These are phyloP conservation scores for Albula glossodonta DNA, from an alignment of 2,113 vertebrate genomes.

Conservation along the genomic window DNA sequence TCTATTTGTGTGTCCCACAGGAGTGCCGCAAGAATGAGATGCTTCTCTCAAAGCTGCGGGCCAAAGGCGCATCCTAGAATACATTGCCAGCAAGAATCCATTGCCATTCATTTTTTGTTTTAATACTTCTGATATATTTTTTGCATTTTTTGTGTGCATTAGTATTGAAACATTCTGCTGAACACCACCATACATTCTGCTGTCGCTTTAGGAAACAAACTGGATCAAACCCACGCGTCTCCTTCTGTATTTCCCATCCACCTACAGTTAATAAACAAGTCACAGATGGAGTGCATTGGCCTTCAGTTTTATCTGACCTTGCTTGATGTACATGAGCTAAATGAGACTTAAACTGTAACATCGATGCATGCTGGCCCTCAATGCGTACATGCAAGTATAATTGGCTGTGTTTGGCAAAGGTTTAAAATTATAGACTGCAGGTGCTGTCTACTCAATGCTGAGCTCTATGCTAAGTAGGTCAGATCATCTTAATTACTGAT, in stretches of 20 bases:
- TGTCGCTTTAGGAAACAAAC: not conserved
- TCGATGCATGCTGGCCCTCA: not conserved
- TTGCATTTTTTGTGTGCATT: not conserved
- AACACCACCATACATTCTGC: not conserved
- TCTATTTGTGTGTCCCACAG: constrained; percentile 57
- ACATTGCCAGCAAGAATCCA: not conserved
- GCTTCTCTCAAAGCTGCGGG: constrained; percentile 84
- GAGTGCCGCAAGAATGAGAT: constrained; percentile 94
- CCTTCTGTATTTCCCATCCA: not conserved
- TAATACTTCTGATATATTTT: not conserved
- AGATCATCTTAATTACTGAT: not conserved
- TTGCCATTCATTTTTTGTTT: not conserved
- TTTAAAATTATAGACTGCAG: not conserved
- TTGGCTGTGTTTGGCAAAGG: not conserved
- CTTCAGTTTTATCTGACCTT: no score
- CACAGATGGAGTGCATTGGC: not conserved
- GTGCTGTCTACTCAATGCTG: not conserved
- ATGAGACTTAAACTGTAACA: not conserved
- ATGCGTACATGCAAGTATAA: not conserved
- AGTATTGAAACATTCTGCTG: not conserved
- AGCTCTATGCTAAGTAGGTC: not conserved
- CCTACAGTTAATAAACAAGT: not conserved
- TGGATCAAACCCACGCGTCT: not conserved
- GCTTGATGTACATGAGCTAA: not conserved
- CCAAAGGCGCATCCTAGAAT: constrained; percentile 67